phyloP scores from a whole-genome alignment of 2,113 vertebrate species.

The Pardalotus punctatus region DNA sequence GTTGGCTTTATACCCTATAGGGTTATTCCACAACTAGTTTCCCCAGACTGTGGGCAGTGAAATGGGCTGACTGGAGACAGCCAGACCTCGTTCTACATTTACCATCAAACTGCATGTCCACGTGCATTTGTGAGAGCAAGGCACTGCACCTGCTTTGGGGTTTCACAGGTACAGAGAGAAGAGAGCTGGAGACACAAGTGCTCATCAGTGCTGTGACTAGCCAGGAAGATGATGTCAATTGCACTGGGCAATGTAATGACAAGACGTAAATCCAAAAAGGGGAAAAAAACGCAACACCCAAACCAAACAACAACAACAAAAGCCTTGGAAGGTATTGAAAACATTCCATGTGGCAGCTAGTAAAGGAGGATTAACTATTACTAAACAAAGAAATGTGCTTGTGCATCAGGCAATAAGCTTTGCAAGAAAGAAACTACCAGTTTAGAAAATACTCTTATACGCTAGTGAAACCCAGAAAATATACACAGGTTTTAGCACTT shows the following conservation, averaged over 20 bases:
- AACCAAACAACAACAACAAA: neutral
- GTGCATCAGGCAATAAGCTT: neutral
- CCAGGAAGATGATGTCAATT: neutral
- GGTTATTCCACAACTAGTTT: neutral
- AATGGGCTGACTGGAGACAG: neutral
- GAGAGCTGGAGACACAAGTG: neutral
- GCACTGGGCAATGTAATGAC: neutral
- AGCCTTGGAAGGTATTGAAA: neutral
- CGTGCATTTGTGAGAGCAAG: neutral
- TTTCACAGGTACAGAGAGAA: neutral
- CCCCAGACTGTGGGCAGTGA: neutral
- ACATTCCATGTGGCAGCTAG: neutral
- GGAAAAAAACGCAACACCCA: rapidly evolving
- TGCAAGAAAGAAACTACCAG: neutral
- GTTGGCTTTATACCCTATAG: neutral
- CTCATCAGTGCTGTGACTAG: neutral
- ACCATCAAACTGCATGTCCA: neutral
- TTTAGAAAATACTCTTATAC: neutral
- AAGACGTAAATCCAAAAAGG: neutral
- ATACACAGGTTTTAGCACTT: neutral
- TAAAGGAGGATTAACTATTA: neutral
- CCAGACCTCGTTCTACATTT: neutral
- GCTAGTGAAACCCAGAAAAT: neutral
- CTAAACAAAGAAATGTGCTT: neutral
- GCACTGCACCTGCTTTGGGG: neutral